Base-by-base conservation (phyloP, 2,888 invertebrate species). In the Standfussiana lucernea region DNA sequence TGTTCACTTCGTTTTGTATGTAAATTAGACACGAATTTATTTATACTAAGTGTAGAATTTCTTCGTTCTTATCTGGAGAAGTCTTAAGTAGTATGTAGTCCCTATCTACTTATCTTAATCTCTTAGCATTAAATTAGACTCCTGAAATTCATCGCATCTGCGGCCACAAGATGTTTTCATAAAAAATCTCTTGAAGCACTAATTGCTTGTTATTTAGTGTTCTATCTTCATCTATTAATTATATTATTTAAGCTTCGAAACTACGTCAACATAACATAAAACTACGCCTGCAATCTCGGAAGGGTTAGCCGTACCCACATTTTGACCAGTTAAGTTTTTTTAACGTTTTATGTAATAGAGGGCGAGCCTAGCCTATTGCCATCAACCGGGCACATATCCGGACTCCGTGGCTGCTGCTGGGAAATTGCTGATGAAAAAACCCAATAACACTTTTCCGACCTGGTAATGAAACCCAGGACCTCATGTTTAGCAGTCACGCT, bases 21-120 rank as follows among this genome's bases (percentile, higher is more conserved):
- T 68, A 80, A 83, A 83, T 84, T 67, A 61, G 35, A 53, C n/a
- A n/a, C 13, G 47, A 62, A 79, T 73, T 80, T 62, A 80, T 80
- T 47, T 50, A 67, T 35, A 32, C 37, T 53, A 66, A 67, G 35
- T 47, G 40, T 71, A 37, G 21, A 80, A 71, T 80, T 85, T 47
- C 53, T 70, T 72, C 67, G 69, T 72, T 53, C 69, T 73, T 62
- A 71, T 69, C 77, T 76, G 15, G 47, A 62, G 37, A 32, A 59
- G 32, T 59, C 42, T 66, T 18, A 61, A 72, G 72, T 59, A 40
- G 72, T 66, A 65, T 45, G 35, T 40, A 24, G 28, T 40, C 0
- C 24, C 21, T 47, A 35, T n/a, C n/a, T n/a, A n/a, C n/a, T n/a
- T n/a, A n/a, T n/a, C n/a, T n/a, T n/a, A n/a, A n/a, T n/a, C 11